Evolutionary conservation across 1,140 invertebrate species (phyloP).

Genomic region (silkworm (Bombyx mori)): DNA sequence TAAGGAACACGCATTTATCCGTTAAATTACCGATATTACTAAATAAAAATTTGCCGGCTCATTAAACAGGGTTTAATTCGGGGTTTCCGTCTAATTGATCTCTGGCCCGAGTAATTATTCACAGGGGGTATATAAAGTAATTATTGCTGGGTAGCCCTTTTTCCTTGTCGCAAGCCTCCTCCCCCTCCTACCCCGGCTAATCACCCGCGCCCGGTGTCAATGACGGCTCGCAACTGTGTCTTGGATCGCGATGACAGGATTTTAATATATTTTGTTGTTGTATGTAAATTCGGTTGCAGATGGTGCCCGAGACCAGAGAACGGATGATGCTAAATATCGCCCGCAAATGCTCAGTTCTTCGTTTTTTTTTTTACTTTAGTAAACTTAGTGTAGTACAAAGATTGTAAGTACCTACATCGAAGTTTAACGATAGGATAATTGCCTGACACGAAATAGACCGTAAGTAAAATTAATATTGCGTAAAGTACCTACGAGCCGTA

Average conservation of each 20-base stretch:
- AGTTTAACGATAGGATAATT: conserved; percentile 49
- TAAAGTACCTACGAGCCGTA: too few relatives aligned
- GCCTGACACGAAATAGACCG: neutral
- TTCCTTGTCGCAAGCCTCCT: conserved; percentile 47
- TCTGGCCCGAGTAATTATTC: conserved; percentile 56
- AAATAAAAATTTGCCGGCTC: conserved; percentile 38
- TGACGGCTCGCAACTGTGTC: conserved; percentile 51
- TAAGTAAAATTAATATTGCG: too few relatives aligned
- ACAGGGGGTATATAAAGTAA: conserved; percentile 61
- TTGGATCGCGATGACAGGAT: conserved; percentile 56
- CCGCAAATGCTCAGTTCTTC: neutral
- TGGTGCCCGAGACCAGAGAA: conserved; percentile 29
- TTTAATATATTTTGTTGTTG: conserved; percentile 64
- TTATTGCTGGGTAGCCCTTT: conserved; percentile 61
- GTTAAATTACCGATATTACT: conserved; percentile 9
- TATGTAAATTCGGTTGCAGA: conserved; percentile 59
- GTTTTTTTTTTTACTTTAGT: neutral
- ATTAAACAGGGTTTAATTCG: conserved; percentile 47
- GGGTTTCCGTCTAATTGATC: conserved; percentile 58
- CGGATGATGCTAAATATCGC: conserved; percentile 9
- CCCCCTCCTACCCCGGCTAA: conserved; percentile 32
- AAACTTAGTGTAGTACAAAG: neutral
- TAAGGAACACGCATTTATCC: neutral
- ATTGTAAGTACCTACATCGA: conserved; percentile 15
- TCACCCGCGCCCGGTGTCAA: conserved; percentile 54